Conservation (phyloP, 2,113 vertebrate genomes). For the Etheostoma spectabile region DNA sequence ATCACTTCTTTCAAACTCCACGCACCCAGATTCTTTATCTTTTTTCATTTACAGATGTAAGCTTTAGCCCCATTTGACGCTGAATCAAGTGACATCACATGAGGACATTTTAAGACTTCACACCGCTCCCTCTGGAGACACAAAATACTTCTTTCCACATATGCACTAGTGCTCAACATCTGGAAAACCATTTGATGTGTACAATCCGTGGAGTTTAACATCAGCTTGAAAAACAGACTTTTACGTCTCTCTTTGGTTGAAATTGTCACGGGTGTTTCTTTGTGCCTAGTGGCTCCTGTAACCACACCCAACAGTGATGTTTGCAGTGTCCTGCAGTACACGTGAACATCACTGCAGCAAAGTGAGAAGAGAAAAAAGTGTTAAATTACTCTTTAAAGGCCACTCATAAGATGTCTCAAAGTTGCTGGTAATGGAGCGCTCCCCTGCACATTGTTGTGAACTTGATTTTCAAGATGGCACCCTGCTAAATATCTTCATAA, state of each 20-base stretch:
- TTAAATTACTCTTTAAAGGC: neutral
- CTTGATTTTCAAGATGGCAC: neutral
- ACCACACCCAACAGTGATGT: neutral
- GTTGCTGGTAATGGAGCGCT: neutral
- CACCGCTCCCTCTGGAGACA: neutral
- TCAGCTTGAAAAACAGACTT: neutral
- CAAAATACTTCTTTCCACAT: neutral
- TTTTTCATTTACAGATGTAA: neutral
- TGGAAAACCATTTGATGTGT: neutral
- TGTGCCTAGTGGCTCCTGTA: neutral
- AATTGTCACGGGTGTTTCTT: neutral
- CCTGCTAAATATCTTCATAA: neutral
- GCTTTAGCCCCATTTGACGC: no score
- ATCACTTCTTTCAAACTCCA: neutral
- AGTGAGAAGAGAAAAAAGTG: neutral
- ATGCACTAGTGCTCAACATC: neutral
- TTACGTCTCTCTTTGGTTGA: neutral
- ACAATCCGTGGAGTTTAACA: neutral
- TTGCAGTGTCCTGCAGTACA: neutral
- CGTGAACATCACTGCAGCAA: neutral
- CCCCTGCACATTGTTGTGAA: neutral
- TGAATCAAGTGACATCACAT: no score
- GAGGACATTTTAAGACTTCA: neutral
- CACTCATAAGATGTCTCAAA: neutral
- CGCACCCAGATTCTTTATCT: neutral